Percentiles rank a stretch among this genome's conserved stretches.
These are phyloP conservation scores for Chaetorhynchus papuensis DNA, from an alignment of 2,113 vertebrate genomes.

Conservation along the genomic window DNA sequence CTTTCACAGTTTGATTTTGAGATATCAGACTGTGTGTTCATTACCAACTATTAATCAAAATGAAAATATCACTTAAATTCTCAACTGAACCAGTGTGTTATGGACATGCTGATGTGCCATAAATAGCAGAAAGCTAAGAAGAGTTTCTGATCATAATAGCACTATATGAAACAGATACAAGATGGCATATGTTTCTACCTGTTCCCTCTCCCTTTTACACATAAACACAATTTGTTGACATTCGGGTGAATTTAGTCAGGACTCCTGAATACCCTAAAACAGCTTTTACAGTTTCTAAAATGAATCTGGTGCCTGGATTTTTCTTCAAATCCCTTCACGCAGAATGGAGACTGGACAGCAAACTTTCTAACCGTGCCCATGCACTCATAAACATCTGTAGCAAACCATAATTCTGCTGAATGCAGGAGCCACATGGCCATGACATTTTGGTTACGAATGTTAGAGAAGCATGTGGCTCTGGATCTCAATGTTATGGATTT, in stretches of 20 bases:
- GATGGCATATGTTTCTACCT: conserved; percentile 34
- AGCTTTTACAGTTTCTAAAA: conserved; percentile 38
- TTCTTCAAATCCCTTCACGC: conserved; percentile 42
- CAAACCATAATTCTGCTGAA: conserved; percentile 9
- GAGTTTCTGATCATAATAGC: neutral
- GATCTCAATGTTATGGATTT: neutral
- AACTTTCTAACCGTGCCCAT: conserved; percentile 24
- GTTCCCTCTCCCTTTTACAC: neutral
- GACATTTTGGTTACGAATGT: conserved; percentile 28
- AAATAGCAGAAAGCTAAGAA: conserved; percentile 18
- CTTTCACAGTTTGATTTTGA: neutral
- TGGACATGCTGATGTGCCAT: neutral
- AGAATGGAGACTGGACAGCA: conserved; percentile 32
- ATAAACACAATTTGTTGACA: conserved; percentile 10
- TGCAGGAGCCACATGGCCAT: conserved; percentile 6
- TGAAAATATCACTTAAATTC: conserved; percentile 11
- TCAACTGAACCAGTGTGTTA: neutral
- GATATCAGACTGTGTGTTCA: neutral
- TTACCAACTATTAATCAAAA: neutral
- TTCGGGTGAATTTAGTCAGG: conserved; percentile 18
- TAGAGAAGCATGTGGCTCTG: conserved; percentile 18
- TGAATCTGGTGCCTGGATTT: neutral
- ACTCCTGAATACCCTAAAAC: conserved; percentile 19
- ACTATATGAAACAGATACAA: conserved; percentile 7
- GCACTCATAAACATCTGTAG: conserved; percentile 51